Percentiles rank a stretch among this genome's conserved stretches.
phyloP scores from a whole-genome alignment of 1,140 invertebrate species.

The Leptonema lineaticorne region DNA sequence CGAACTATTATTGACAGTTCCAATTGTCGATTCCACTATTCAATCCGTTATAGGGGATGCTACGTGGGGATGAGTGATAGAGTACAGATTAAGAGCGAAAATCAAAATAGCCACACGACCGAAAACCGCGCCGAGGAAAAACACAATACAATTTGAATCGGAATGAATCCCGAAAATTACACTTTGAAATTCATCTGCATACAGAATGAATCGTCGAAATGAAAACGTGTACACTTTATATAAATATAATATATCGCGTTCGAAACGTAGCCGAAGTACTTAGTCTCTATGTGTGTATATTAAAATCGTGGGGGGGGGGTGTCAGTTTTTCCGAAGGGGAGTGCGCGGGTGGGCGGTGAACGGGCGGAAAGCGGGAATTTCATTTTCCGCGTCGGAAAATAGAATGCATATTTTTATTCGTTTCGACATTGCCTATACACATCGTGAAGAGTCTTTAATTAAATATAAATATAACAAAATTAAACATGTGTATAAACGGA shows the following conservation, averaged over 20 bases:
- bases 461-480: constrained; percentile 6
- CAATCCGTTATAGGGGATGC: neutral
- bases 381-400: constrained; percentile 15
- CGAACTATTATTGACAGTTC: too few species aligned
- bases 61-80: too few species aligned
- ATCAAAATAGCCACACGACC: neutral
- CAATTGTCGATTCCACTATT: too few species aligned
- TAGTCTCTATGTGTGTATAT: neutral
- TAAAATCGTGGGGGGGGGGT: too few species aligned
- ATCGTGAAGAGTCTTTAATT: neutral
- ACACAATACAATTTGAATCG: constrained; percentile 26
- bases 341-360: neutral
- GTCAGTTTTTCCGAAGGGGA: neutral
- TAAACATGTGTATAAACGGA: too few species aligned
- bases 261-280: constrained; percentile 3
- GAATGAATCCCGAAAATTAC: constrained; percentile 30
- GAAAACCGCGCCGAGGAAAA: neutral
- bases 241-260: constrained; percentile 20
- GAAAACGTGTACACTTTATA: constrained; percentile 16
- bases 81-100: neutral
- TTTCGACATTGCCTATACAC: neutral
- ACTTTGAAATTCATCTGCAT: constrained; percentile 29
- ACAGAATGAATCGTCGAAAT: constrained; percentile 22
- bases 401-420: constrained; percentile 24
- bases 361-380: neutral